Evolutionary conservation across 2,888 invertebrate genomes (phyloP), one percentile per base, ranked within the genome.

Genomic region (Altica lythri): DNA sequence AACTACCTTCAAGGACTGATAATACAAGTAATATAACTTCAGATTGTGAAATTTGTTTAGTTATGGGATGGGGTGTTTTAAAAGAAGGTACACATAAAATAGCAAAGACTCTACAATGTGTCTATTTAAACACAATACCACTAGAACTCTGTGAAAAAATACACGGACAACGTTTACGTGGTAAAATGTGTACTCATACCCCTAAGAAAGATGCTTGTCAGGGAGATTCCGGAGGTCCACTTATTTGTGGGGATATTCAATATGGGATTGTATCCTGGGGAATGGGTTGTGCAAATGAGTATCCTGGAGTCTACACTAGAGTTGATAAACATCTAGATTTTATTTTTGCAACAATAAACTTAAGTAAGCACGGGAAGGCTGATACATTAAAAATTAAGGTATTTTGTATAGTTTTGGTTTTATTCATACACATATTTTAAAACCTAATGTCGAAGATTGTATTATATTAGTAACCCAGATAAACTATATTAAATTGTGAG

Each of bases 181-280:
- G n/a, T 8, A 18, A 44, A 10, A 44, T 44, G 2, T 44, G 44
- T 44, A 18, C 44, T 4, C 13, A 10, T 0, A 32, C 19, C 4
- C 9, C 1, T 8, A 40, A 37, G 13, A 43, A 25, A 22, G 48
- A 54, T 27, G 19, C 43, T 2, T 54, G 53, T 38, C 48, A 35
- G 17, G 55, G 55, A 16, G 55, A 55, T 32, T 55, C 55, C 2
- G 55, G 55, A 8, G 55, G 55, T 9, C 55, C 55, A 5, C 22
- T 55, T 6, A 8, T 55, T 1, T 51, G 51, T 25, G 30, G 22
- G 9, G 19, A n/a, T 6, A 6, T 55, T 34, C 63, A 68, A 67
- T n/a, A 71, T 86, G 87, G 87, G n/a, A 79, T 89, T 9, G 86
- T 88, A 0, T 88, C 88, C 0, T 89, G 87, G 85, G 89, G 89